Base-by-base conservation (phyloP, 2,797 vertebrate species). In the Micropoecilia bifurca region DNA sequence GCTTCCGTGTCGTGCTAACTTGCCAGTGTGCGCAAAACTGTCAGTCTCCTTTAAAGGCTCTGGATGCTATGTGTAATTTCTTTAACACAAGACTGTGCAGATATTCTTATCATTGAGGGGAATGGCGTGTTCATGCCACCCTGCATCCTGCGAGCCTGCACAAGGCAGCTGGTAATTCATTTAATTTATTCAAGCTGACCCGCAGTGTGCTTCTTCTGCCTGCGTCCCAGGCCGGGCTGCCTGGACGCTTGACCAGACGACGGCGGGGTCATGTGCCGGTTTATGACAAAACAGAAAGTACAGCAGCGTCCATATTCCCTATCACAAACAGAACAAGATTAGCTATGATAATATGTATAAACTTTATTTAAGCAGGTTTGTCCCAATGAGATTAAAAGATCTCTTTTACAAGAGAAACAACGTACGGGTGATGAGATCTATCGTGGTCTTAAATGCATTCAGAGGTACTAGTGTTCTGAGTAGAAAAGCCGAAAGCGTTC, bases 11-110 rank as follows among this genome's bases (percentile, higher is more conserved):
- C 91, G 90, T 36, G 78, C 88, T 53, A 89, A 94, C 85, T 92
- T 89, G 91, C 90, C 84, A 86, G 85, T 80, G 91, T 90, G 84
- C 74, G 73, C 90, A 88, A 72, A 93, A 92, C 93, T 95, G 93
- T 95, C 95, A 93, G 79, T 61, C 50, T 90, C 76, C 75, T 91
- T 94, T 88, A 94, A 87, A 84, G 90, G 80, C 87, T 81, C 28
- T 80, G 88, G 89, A 83, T 94, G 92, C 88, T 87, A 94, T 95
- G 93, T 86, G 91, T 95, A 95, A 96, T 95, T 95, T 89, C 93
- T 95, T 94, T 94, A 96, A 95, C 93, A 86, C 87, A 77, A 90
- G 91, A 88, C 91, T 85, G 76, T 73, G 85, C 88, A 90, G 90
- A 94, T 91, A 85, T 92, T 86, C 87, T 89, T 91, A 87, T 94